Evolutionary conservation across 2,888 invertebrate genomes (phyloP), one percentile per base, ranked within the genome.

Genomic region (Eumacrocentrus americanus): DNA sequence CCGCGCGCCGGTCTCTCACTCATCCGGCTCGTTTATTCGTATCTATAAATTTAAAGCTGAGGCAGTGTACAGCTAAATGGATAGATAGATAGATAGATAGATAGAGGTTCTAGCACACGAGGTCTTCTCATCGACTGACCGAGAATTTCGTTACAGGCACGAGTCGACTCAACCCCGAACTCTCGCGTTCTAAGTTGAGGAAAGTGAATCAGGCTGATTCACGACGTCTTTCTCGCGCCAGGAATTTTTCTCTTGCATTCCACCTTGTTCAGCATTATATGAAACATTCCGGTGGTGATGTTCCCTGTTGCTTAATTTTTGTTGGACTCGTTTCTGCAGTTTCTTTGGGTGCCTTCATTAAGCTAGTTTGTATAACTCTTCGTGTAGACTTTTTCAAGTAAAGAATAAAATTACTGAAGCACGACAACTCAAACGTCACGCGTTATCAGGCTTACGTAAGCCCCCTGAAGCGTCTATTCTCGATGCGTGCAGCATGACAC

Each of bases 401-500:
- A n/a, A n/a, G n/a, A n/a, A n/a, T n/a, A n/a, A n/a, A n/a, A n/a
- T n/a, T n/a, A n/a, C n/a, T n/a, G n/a, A n/a, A n/a, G n/a, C 12
- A 14, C 25, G 34, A 29, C 44, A 42, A 56, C 48, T 63, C 55
- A 48, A 56, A 61, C 63, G 61, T 61, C 58, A 58, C 50, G 22
- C 3, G 29, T 58, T 50, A 50, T 58, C 58, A 50, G 42, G 7
- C 51, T 22, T 40, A 25, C 47, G 35, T 23, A 44, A 16, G 14
- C 20, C 52, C 40, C 37, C 47, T 11, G 11, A 20, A 9, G 0
- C 22, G 14, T 18, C 4, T 18, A 16, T 18, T 16, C 3, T 7
- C n/a, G 3, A 25, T 23, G 18, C 14, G 6, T 46, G 3, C 7
- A 40, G 18, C n/a, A 7, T 44, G n/a, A 4, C 44, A 22, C 22